phyloP scores from a whole-genome alignment of 1,140 invertebrate genomes.

The Chironomus striatipennis region DNA sequence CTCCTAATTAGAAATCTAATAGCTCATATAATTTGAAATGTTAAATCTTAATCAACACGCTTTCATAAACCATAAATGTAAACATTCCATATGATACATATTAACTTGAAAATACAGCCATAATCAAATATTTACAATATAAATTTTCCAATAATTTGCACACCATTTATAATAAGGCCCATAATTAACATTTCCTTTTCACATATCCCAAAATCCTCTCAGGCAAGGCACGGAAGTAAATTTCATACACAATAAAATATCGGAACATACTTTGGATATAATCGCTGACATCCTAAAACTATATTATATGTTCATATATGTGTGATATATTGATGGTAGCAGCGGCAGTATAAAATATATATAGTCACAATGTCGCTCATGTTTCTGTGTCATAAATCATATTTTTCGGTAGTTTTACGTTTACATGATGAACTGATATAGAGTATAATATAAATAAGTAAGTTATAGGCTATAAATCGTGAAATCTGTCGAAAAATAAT shows the following conservation, averaged over 20 bases:
- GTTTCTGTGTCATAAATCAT: neutral
- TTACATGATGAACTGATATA: slow-evolving; percentile 1
- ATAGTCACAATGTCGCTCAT: neutral
- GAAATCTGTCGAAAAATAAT: neutral
- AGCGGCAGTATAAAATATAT: too few relatives aligned
- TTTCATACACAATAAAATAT: neutral
- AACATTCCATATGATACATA: too few relatives aligned
- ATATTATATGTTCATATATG: neutral
- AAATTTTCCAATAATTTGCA: too few relatives aligned
- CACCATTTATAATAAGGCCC: neutral
- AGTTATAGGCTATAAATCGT: neutral
- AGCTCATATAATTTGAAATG: too few relatives aligned
- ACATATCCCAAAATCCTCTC: too few relatives aligned
- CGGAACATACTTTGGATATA: neutral
- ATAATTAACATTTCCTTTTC: neutral
- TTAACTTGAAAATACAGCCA: too few relatives aligned
- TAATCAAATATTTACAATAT: too few relatives aligned
- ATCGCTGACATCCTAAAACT: neutral
- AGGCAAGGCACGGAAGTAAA: neutral
- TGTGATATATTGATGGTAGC: too few relatives aligned
- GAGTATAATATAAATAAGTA: slow-evolving; percentile 10
- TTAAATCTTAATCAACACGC: too few relatives aligned
- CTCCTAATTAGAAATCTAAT: too few relatives aligned
- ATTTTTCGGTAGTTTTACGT: neutral
- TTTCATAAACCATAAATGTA: too few relatives aligned